Evolutionary conservation across 1,140 invertebrate species (phyloP).

Genomic region (Rhyacophila brunnea): DNA sequence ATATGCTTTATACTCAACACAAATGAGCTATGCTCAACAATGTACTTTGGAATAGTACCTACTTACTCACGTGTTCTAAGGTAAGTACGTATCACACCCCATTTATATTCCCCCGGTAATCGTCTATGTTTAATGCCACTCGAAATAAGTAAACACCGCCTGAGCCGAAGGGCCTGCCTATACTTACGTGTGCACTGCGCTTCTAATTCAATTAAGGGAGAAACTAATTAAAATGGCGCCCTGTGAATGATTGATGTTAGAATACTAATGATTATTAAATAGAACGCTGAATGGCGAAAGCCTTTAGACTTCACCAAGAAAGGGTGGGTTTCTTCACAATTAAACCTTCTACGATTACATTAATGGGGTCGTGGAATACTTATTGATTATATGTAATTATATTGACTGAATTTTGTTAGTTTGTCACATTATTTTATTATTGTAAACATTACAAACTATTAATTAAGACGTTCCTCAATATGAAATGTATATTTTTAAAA

Average conservation of each 20-base stretch:
- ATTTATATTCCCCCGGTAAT: conserved; percentile 3
- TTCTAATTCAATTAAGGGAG: conserved; percentile 31
- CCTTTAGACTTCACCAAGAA: conserved; percentile 15
- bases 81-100: background rate
- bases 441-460: too few species aligned
- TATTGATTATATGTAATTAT: too few species aligned
- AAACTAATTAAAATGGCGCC: conserved; percentile 35
- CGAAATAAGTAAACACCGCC: background rate
- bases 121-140: conserved; percentile 27
- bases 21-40: too few species aligned
- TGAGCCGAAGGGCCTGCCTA: background rate
- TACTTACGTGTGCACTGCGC: background rate
- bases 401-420: too few species aligned
- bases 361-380: too few species aligned
- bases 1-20: too few species aligned
- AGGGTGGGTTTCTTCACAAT: conserved; percentile 17
- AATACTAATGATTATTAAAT: conserved; percentile 36
- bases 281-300: conserved; percentile 6
- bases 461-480: too few species aligned
- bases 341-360: conserved; percentile 12
- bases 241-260: conserved; percentile 36
- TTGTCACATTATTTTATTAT: too few species aligned
- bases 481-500: too few species aligned
- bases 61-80: too few species aligned
- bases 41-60: too few species aligned